Percentiles rank a stretch among this genome's conserved stretches.
Conservation (phyloP, 2,797 vertebrate species). For the Enteromius treurensis region DNA sequence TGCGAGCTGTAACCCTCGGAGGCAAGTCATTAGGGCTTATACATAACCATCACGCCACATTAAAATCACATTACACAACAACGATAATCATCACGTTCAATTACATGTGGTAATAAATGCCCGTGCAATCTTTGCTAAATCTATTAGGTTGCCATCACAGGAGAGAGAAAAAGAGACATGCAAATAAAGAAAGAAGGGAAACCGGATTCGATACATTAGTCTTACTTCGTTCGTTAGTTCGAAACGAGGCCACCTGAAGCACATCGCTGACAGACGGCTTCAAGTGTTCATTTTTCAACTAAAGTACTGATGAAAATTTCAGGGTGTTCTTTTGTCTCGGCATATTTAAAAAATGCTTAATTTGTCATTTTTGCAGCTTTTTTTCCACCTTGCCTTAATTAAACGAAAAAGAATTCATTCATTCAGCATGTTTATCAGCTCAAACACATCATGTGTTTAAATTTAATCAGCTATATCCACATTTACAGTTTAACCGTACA, state of each 20-base stretch:
- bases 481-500: background rate
- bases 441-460: background rate
- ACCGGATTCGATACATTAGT: conserved; percentile 53
- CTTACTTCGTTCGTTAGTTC: conserved; percentile 40
- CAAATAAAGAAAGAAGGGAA: conserved; percentile 39
- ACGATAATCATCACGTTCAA: conserved; percentile 86
- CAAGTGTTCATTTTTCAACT: background rate
- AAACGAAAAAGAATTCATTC: background rate
- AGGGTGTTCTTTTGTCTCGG: background rate
- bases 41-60: conserved; percentile 84
- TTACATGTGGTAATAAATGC: conserved; percentile 86
- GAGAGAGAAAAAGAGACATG: conserved; percentile 59
- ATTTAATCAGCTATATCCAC: background rate
- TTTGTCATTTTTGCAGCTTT: background rate
- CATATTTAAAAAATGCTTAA: background rate
- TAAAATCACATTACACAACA: conserved; percentile 88
- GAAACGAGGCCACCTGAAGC: conserved; percentile 22
- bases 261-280: background rate
- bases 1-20: conserved; percentile 74
- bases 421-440: background rate
- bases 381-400: background rate
- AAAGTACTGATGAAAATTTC: background rate
- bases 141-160: conserved; percentile 75
- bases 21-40: conserved; percentile 84
- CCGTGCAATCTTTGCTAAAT: conserved; percentile 80